Percentiles rank a stretch among this genome's conserved stretches.
These are phyloP conservation scores for Lophotis ruficrista DNA, from an alignment of 2,113 vertebrate genomes.

Conservation along the genomic window DNA sequence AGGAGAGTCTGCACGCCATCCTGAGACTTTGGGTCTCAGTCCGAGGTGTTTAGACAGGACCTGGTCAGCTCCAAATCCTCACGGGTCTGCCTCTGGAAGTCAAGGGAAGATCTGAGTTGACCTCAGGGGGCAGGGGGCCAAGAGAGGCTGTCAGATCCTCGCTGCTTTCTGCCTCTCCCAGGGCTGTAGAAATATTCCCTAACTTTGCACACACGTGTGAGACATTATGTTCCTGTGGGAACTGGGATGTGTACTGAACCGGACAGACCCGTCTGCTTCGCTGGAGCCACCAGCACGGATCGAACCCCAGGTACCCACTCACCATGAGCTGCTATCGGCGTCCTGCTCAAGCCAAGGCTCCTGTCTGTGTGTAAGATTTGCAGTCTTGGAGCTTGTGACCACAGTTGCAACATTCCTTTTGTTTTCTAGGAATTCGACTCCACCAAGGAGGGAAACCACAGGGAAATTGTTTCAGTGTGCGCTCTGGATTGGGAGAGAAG, in stretches of 20 bases:
- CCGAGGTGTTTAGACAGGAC: rapidly evolving
- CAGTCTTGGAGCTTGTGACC: not conserved
- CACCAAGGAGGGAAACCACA: slow-evolving; percentile 73
- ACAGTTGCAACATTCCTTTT: slow-evolving; percentile 65
- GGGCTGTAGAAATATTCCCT: not conserved
- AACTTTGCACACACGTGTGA: rapidly evolving
- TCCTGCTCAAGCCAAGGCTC: not conserved
- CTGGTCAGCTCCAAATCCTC: not conserved
- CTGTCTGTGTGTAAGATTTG: not conserved
- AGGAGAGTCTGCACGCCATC: not conserved
- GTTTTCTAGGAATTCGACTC: slow-evolving; percentile 77
- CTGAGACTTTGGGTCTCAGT: not conserved
- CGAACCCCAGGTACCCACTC: not conserved
- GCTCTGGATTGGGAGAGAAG: slow-evolving; percentile 31
- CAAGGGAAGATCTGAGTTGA: not conserved
- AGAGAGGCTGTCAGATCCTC: rapidly evolving
- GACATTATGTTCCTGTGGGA: not conserved
- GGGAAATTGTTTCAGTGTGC: slow-evolving; percentile 74
- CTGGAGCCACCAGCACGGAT: not conserved
- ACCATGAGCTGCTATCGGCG: not conserved
- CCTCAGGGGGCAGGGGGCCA: not conserved
- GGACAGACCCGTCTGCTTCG: not conserved
- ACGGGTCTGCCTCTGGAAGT: not conserved
- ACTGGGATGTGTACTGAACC: rapidly evolving
- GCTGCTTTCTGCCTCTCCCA: not conserved